These are phyloP conservation scores for Pan troglodytes DNA, from an alignment of 2,113 vertebrate species.

Conservation along the genomic window NHGRI_mPanTro3-v2.1_pri NC_072417.2:19698001-19698500, in stretches of 20 bases:
- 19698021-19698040: slow-evolving; percentile 54
- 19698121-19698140: slow-evolving; percentile 68
- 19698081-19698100: slow-evolving; percentile 69
- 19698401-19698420: slow-evolving; percentile 21
- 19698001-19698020: neutral
- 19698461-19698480: neutral
- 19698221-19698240: slow-evolving; percentile 64
- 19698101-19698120: slow-evolving; percentile 58
- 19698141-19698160: slow-evolving; percentile 66
- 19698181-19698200: slow-evolving; percentile 63
- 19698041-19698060: slow-evolving; percentile 61
- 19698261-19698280: slow-evolving; percentile 59
- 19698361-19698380: slow-evolving; percentile 31
- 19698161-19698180: slow-evolving; percentile 46
- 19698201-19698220: slow-evolving; percentile 59
- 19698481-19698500: neutral
- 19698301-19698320: neutral
- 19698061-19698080: slow-evolving; percentile 30
- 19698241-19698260: slow-evolving; percentile 39
- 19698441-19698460: neutral
- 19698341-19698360: neutral
- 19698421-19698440: slow-evolving; percentile 51
- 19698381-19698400: slow-evolving; percentile 27
- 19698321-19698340: neutral
- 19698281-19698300: slow-evolving; percentile 37